Evolutionary conservation across 2,888 invertebrate species (phyloP).

Genomic region (Callyntrura sp.): DNA sequence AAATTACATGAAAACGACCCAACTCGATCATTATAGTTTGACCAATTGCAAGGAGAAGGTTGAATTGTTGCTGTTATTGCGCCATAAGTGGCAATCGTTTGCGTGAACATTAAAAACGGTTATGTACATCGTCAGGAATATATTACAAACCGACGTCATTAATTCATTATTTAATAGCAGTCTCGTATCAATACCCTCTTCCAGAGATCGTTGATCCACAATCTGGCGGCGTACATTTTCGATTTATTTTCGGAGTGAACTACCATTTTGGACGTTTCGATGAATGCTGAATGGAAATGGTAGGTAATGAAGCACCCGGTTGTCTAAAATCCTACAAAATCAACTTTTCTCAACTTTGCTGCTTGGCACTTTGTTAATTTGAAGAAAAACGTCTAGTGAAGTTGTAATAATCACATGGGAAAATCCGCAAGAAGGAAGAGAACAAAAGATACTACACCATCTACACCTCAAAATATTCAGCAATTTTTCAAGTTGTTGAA

Average conservation of each 20-base stretch:
- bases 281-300: not conserved
- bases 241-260: not conserved
- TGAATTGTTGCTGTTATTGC: too few species aligned
- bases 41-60: too few species aligned
- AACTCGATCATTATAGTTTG: too few species aligned
- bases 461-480: too few species aligned
- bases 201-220: slow-evolving; percentile 54
- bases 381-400: not conserved
- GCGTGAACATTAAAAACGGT: too few species aligned
- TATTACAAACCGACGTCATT: too few species aligned
- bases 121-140: too few species aligned
- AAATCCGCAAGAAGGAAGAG: slow-evolving; percentile 27
- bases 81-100: not conserved
- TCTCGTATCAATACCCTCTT: slow-evolving; percentile 34
- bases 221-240: not conserved
- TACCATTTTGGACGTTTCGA: not conserved
- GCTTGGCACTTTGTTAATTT: not conserved
- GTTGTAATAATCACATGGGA: slow-evolving; percentile 14
- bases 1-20: too few species aligned
- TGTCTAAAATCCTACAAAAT: too few species aligned
- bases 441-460: too few species aligned
- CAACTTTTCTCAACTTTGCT: not conserved
- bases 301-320: not conserved
- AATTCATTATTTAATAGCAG: not conserved
- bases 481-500: slow-evolving; percentile 10